These are phyloP conservation scores for Megathymus violae DNA, from an alignment of 1,140 invertebrate species.

Conservation along the genomic window DNA sequence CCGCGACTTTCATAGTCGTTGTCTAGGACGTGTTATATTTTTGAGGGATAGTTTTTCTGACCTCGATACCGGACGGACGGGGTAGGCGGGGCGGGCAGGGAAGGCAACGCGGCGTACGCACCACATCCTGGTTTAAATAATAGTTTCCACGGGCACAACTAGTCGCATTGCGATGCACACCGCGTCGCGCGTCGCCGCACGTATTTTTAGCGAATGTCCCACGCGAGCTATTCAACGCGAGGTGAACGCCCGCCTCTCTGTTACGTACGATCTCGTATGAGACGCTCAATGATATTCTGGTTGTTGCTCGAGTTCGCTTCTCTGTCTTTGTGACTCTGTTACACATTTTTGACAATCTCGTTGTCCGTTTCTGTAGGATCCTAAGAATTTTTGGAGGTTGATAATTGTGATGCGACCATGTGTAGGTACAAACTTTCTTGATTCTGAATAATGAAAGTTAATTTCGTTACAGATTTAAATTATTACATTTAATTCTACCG, in stretches of 20 bases:
- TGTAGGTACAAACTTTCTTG: too few relatives aligned
- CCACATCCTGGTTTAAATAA: conserved; percentile 1
- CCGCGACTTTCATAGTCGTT: too few relatives aligned
- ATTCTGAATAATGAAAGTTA: too few relatives aligned
- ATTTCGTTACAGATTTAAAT: too few relatives aligned
- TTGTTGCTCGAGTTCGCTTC: conserved; percentile 8
- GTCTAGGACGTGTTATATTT: too few relatives aligned
- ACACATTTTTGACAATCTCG: too few relatives aligned
- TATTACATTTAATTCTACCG: too few relatives aligned
- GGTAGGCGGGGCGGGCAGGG: too few relatives aligned
- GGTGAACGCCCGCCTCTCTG: conserved; percentile 54
- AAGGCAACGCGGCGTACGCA: background rate
- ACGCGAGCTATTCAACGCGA: conserved; percentile 52
- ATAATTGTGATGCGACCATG: too few relatives aligned
- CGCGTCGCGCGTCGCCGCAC: conserved; percentile 45
- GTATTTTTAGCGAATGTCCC: conserved; percentile 68
- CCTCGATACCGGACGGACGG: background rate
- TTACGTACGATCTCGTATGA: conserved; percentile 48
- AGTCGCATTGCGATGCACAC: conserved; percentile 49
- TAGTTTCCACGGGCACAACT: background rate
- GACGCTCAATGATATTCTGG: conserved; percentile 38
- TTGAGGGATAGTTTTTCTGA: too few relatives aligned
- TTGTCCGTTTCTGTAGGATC: background rate
- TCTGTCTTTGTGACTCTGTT: background rate
- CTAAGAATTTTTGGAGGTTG: background rate